phyloP scores from a whole-genome alignment of 2,888 invertebrate genomes.

The Lithophane leautieri region DNA sequence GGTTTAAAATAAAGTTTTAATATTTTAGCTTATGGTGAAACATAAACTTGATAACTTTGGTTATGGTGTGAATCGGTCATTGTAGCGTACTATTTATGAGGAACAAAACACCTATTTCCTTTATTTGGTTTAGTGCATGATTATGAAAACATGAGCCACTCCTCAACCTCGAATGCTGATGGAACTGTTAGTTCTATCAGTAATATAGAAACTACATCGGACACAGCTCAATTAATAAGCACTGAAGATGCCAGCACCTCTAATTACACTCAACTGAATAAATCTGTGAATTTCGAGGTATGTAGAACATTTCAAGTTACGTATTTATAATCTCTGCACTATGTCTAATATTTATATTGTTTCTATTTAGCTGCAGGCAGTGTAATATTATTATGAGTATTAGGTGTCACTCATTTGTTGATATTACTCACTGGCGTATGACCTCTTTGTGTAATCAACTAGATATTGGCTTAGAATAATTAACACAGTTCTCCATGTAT shows the following conservation, averaged over 20 bases:
- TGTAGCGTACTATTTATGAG: background rate
- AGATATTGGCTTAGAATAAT: slow-evolving; percentile 23
- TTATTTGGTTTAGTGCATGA: slow-evolving; percentile 17
- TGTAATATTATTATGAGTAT: slow-evolving; percentile 9
- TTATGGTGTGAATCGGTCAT: slow-evolving; percentile 21
- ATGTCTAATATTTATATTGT: slow-evolving; percentile 6
- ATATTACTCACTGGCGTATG: slow-evolving; percentile 46
- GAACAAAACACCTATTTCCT: slow-evolving; percentile 5
- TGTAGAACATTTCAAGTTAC: slow-evolving; percentile 22
- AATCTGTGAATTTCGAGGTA: slow-evolving; percentile 79
- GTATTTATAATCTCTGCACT: background rate
- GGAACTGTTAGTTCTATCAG: slow-evolving; percentile 72
- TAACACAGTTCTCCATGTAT: slow-evolving; percentile 21
- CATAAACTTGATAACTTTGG: background rate
- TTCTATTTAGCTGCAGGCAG: background rate
- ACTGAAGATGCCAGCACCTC: slow-evolving; percentile 84
- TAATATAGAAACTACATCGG: slow-evolving; percentile 77
- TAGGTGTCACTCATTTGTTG: slow-evolving; percentile 33
- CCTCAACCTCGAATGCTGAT: slow-evolving; percentile 72
- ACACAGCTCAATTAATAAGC: slow-evolving; percentile 83
- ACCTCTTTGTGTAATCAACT: slow-evolving; percentile 52
- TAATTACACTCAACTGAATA: slow-evolving; percentile 80
- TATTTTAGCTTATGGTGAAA: background rate
- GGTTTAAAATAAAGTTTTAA: background rate
- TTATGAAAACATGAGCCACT: slow-evolving; percentile 76